Conservation (phyloP, 1,140 invertebrate species). For the Varroa destructor region DNA sequence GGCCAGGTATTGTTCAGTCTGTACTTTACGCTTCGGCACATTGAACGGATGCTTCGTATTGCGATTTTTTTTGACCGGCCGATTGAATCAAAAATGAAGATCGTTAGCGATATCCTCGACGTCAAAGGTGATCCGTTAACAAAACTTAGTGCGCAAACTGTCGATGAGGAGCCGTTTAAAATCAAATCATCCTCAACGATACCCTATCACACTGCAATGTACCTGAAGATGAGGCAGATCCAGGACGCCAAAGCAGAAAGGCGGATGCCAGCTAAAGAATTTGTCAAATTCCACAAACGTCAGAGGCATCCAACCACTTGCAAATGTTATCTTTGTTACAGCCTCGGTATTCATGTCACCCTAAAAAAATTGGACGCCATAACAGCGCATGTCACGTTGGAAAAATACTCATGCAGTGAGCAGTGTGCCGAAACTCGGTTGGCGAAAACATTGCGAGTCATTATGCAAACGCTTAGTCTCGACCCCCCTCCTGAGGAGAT, state of each 20-base stretch:
- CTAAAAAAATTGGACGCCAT: conserved; percentile 1
- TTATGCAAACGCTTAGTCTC: neutral
- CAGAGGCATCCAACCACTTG: neutral
- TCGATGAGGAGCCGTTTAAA: neutral
- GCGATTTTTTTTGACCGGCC: neutral
- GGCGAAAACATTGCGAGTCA: neutral
- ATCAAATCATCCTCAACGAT: neutral
- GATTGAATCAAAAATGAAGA: conserved; percentile 13
- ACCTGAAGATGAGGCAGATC: conserved; percentile 7
- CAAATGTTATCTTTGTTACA: neutral
- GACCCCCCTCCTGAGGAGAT: neutral
- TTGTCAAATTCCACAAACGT: conserved; percentile 9
- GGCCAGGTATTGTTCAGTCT: neutral
- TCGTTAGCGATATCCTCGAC: conserved; percentile 13
- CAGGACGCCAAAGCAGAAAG: neutral
- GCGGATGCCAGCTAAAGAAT: conserved; percentile 9
- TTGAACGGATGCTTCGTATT: neutral
- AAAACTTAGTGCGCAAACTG: neutral
- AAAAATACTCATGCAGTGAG: neutral
- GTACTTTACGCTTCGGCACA: neutral
- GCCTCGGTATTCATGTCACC: conserved; percentile 13
- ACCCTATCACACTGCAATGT: neutral
- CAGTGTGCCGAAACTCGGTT: neutral
- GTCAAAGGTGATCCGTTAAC: neutral
- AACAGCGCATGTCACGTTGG: neutral